A percentile compares a stretch with the other conserved stretches of the same genome.
Conservation (phyloP, 2,888 invertebrate species). For the Teleiodes luculella region DNA sequence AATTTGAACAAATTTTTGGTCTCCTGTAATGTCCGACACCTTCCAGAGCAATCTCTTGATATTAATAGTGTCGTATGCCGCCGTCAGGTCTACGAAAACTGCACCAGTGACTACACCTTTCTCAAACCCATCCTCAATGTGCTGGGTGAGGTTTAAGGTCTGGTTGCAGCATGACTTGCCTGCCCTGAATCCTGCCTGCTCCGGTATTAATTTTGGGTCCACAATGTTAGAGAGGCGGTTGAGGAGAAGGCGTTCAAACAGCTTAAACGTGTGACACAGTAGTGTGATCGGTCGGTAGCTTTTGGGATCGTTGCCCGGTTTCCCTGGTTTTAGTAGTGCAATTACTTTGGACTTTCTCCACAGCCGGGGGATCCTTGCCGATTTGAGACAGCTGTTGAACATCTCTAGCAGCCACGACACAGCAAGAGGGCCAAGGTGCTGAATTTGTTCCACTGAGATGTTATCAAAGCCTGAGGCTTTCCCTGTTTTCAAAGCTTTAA, state of each 20-base stretch:
- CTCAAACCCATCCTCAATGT: background rate
- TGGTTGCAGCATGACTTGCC: background rate
- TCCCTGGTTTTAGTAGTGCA: background rate
- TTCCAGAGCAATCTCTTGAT: background rate
- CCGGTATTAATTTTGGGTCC: background rate
- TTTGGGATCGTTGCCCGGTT: background rate
- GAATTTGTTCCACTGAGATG: too few species aligned
- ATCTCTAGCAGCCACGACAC: background rate
- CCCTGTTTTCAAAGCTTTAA: background rate
- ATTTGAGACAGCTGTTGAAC: background rate
- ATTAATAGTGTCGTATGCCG: background rate
- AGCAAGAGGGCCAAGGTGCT: background rate
- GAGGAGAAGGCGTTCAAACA: background rate
- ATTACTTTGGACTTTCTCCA: background rate
- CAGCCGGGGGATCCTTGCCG: background rate
- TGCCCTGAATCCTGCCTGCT: background rate
- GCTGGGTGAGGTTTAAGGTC: background rate
- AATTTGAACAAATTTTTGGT: too few species aligned
- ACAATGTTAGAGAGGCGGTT: background rate
- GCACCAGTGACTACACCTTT: background rate
- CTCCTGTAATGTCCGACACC: background rate
- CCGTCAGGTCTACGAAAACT: background rate
- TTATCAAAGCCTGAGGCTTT: background rate
- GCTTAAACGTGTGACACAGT: background rate
- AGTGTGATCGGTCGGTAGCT: background rate